phyloP scores from a whole-genome alignment of 2,113 vertebrate species.

The Ailuropoda melanoleuca region DNA sequence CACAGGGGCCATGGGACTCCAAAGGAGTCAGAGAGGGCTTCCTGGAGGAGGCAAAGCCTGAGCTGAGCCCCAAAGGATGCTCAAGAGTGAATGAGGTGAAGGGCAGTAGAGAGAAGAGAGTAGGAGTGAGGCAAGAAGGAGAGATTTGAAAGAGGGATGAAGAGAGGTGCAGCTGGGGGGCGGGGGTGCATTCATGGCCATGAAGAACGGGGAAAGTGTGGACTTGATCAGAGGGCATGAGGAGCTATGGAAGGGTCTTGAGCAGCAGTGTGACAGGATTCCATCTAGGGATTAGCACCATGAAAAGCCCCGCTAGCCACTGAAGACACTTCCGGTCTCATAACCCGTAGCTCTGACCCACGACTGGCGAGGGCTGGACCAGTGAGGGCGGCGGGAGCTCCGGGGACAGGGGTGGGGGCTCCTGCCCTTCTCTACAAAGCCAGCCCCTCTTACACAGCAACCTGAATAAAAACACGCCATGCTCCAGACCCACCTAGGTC shows the following conservation, averaged over 20 bases:
- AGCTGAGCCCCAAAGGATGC: background rate
- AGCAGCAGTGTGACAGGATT: background rate
- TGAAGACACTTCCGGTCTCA: background rate
- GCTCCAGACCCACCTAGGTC: background rate
- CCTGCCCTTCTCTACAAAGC: background rate
- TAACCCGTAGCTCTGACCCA: background rate
- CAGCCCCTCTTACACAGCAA: background rate
- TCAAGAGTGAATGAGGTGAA: background rate
- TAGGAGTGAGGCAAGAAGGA: background rate
- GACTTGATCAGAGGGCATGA: background rate
- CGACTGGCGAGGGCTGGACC: background rate
- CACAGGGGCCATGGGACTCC: background rate
- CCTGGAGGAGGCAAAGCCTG: background rate
- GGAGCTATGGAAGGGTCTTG: background rate
- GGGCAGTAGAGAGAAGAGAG: background rate
- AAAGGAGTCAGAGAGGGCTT: background rate
- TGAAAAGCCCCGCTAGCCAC: background rate
- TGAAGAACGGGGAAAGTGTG: background rate
- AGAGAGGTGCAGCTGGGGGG: background rate
- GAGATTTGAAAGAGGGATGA: no score
- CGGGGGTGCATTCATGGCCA: no score
- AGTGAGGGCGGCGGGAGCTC: background rate
- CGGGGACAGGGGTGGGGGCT: no score
- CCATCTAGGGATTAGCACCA: background rate
- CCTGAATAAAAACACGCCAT: background rate